Evolutionary conservation across 1,140 invertebrate species (phyloP), one percentile per base, ranked within the genome.

Genomic region (Drosophila obscura): DNA sequence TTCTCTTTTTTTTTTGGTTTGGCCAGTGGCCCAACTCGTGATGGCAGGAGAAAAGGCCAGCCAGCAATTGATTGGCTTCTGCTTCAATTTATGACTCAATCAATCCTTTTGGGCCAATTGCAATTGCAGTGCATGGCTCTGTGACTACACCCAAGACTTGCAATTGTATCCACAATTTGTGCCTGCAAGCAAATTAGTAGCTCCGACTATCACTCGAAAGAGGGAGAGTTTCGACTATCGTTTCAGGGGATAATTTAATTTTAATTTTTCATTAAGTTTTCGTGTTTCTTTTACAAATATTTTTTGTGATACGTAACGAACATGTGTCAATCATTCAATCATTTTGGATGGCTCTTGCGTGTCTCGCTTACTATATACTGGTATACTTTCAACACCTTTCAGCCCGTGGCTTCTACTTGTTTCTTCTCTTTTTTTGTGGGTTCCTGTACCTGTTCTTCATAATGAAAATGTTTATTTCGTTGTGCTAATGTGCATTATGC

Each of bases 61-160:
- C 9, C 9, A 61, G 50, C 65, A 57, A 66, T 69, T 73, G 77
- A 84, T 81, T 82, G 79, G 35, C 74, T 69, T 58, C 59, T 66
- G 48, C 73, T 57, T 63, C 72, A 81, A 61, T 87, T 84, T 84
- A 85, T 85, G 83, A 82, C 82, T 85, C 79, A 82, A 82, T 82
- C 80, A 59, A 59, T 77, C 67, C 63, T 75, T 72, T 87, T 75
- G 68, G 35, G 74, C 48, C 68, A 64, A 81, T 77, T 87, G 73
- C 81, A 74, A 66, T 68, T 87, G 35, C 35, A 39, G 35, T 61
- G 58, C 67, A 4, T 11, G 31, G 31, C 31, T 11, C 9, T 35
- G 31, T 59, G 68, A 67, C 76, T 75, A 80, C 81, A 77, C 77
- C 82, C 82, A 77, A 77, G 39, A 66, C 31, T 16, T 5, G 24